Base-by-base conservation (phyloP, 2,797 vertebrate species). In the Rhinatrema bivittatum region DNA sequence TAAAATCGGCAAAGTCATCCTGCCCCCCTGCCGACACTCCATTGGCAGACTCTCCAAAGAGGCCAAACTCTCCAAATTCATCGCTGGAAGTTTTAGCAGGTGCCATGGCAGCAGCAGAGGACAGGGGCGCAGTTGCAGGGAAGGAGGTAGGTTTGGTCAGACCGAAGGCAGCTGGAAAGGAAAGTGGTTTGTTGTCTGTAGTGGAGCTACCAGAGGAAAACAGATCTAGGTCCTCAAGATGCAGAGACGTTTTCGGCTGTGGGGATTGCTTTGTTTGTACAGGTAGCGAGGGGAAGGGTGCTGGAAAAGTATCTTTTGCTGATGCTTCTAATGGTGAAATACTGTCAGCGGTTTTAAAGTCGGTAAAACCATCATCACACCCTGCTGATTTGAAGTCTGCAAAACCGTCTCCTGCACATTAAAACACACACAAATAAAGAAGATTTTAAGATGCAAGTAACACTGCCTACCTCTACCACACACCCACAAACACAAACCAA, bases 311-410 rank as follows among this genome's bases (percentile, higher is more conserved):
- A 65, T 91, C 81, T 70, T 88, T 91, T 12, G 86, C 65, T 20
- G 93, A 76, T 7, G 87, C 84, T 29, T 97, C 94, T 94, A 98
- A 50, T 15, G 94, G 93, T 61, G 94, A 95, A 69, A 93, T 10
- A 68, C 88, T 94, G 83, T 97, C 91, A 16, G 94, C 92, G 8
- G 96, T 98, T 87, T 99, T 99, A 77, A 95, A 97, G 83, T 97
- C 94, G 53, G 93, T 93, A 87, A 98, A 99, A 61, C 92, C 88
- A 28, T 97, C 95, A 17, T 97, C 94, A 5, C 81, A 46, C 50
- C 85, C 81, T 54, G 91, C n/a, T 47, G 91, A 87, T 70, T 91
- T 91, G 83, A 97, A 94, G 78, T 97, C 93, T 52, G 90, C 82
- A 72, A 94, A 96, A 74, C 82, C 88, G 61, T 98, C 94, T 47